These are phyloP conservation scores for Tenthredo livida DNA, from an alignment of 2,888 invertebrate species.

Conservation along the genomic window DNA sequence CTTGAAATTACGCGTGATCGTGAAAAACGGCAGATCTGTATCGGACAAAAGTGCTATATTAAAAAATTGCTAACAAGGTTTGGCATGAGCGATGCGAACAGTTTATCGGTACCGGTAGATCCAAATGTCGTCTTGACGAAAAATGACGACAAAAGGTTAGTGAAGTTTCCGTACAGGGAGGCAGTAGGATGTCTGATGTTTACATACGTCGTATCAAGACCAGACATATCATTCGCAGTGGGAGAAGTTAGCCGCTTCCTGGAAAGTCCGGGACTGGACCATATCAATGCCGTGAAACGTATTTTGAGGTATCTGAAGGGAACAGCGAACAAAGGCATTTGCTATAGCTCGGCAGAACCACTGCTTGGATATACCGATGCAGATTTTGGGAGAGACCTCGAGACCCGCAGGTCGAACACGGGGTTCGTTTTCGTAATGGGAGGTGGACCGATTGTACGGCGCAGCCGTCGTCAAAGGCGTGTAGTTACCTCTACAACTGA, in stretches of 20 bases:
- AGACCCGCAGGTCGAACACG: slow-evolving; percentile 57
- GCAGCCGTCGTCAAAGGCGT: slow-evolving; percentile 54
- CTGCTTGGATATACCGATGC: slow-evolving; percentile 58
- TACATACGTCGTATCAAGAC: slow-evolving; percentile 53
- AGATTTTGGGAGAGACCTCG: slow-evolving; percentile 57
- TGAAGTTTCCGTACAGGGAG: neutral
- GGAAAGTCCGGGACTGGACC: slow-evolving; percentile 41
- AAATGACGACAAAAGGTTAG: neutral
- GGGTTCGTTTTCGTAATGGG: slow-evolving; percentile 55
- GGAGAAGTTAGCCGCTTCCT: slow-evolving; percentile 56
- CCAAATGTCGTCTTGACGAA: neutral
- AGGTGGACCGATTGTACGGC: slow-evolving; percentile 57
- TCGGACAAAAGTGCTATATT: neutral
- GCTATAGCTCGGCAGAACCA: slow-evolving; percentile 43
- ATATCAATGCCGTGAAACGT: slow-evolving; percentile 59
- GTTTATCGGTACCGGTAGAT: neutral
- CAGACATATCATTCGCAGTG: slow-evolving; percentile 59
- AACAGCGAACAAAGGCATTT: slow-evolving; percentile 54
- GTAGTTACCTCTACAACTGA: neutral
- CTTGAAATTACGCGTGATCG: neutral
- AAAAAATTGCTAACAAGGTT: slow-evolving; percentile 55
- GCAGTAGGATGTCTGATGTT: neutral
- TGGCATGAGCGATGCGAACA: slow-evolving; percentile 55
- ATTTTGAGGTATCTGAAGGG: slow-evolving; percentile 59
- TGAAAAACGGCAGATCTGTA: neutral